These are phyloP conservation scores for Egretta garzetta DNA, from an alignment of 2,113 vertebrate species.

Conservation along the genomic window DNA sequence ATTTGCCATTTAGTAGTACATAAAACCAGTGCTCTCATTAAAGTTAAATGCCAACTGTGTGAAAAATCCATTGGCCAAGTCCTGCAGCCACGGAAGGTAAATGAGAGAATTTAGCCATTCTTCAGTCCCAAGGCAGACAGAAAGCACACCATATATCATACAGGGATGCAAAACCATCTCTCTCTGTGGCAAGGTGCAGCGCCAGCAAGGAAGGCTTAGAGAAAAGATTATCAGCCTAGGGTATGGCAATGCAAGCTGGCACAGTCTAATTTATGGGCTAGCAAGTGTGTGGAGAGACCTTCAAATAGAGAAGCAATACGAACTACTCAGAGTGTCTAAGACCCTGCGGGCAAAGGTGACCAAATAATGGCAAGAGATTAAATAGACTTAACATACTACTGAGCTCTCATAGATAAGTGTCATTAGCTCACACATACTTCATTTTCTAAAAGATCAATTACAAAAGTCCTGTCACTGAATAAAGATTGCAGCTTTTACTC, in stretches of 20 bases:
- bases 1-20: background rate
- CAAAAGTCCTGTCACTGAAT: background rate
- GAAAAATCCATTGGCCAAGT: background rate
- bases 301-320: background rate
- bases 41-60: background rate
- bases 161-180: background rate
- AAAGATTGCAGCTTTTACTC: background rate
- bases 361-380: slow-evolving; percentile 4
- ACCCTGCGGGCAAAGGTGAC: background rate
- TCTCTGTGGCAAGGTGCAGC: background rate
- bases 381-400: background rate
- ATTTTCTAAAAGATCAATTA: slow-evolving; percentile 8
- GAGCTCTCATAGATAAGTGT: background rate
- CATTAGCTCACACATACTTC: background rate
- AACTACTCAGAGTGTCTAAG: background rate
- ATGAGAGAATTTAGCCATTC: background rate
- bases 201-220: background rate
- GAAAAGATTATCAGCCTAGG: background rate
- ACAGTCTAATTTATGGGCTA: background rate
- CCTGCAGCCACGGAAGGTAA: background rate
- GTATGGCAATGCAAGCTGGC: background rate
- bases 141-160: background rate
- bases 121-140: background rate
- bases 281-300: background rate
- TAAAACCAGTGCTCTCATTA: background rate